phyloP scores from a whole-genome alignment of 2,888 invertebrate genomes.

The Petrolisthes cinctipes region DNA sequence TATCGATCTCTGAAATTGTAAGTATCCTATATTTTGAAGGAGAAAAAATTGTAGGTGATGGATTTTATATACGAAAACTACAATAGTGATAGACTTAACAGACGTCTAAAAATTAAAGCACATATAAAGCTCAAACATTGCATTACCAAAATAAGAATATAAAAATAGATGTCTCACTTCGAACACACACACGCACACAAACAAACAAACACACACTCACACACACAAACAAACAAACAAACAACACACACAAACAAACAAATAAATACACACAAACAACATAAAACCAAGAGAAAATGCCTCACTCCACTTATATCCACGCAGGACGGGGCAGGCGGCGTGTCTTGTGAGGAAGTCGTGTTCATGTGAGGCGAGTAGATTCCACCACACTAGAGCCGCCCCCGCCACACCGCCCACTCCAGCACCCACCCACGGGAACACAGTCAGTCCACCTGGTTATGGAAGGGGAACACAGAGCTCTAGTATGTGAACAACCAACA shows the following conservation, averaged over 20 bases:
- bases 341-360: slow-evolving; percentile 48
- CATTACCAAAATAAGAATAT: background rate
- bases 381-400: slow-evolving; percentile 55
- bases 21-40: too few species aligned
- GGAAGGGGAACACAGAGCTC: background rate
- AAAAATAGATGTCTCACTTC: background rate
- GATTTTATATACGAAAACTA: too few species aligned
- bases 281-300: background rate
- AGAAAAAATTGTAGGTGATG: too few species aligned
- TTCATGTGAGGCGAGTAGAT: slow-evolving; percentile 55
- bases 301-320: slow-evolving; percentile 39
- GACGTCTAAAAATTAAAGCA: too few species aligned
- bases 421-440: slow-evolving; percentile 58
- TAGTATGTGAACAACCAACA: too few species aligned
- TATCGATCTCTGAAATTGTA: too few species aligned
- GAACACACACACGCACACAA: too few species aligned
- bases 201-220: too few species aligned
- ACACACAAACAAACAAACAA: too few species aligned
- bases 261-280: background rate
- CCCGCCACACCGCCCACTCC: slow-evolving; percentile 40
- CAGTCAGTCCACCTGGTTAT: slow-evolving; percentile 50
- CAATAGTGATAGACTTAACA: too few species aligned
- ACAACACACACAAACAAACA: too few species aligned
- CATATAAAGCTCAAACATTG: too few species aligned
- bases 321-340: slow-evolving; percentile 50